These are phyloP conservation scores for Neoaliturus tenellus DNA, from an alignment of 2,888 invertebrate species.

Conservation along the genomic window DNA sequence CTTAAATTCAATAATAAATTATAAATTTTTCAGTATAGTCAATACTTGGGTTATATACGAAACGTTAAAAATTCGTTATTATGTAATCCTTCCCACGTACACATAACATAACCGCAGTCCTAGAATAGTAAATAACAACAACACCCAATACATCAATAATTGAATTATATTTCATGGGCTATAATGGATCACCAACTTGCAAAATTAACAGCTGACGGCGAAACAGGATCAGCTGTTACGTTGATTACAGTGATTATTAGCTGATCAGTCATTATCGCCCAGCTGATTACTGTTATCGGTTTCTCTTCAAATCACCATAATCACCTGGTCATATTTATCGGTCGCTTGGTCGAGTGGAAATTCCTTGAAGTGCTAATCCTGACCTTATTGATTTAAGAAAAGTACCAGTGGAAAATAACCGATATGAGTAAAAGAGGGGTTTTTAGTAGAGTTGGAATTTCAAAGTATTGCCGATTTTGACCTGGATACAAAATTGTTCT, in stretches of 20 bases:
- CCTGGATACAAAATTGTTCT: background rate
- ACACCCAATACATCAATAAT: background rate
- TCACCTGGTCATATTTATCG: background rate
- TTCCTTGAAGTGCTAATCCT: slow-evolving; percentile 8
- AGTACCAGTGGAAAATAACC: slow-evolving; percentile 6
- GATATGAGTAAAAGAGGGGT: background rate
- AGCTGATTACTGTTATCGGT: background rate
- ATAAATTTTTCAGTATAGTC: no score
- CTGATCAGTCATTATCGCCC: background rate
- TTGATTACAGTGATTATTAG: slow-evolving; percentile 1
- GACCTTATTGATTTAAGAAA: background rate
- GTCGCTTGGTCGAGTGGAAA: background rate
- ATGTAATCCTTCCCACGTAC: no score
- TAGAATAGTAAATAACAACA: no score
- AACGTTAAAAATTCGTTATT: no score
- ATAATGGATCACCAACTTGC: background rate
- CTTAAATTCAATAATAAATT: no score
- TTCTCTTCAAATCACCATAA: background rate
- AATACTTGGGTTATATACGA: no score
- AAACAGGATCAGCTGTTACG: slow-evolving; percentile 4
- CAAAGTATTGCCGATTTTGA: background rate
- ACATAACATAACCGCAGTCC: no score
- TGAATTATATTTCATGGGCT: background rate
- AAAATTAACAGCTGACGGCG: slow-evolving; percentile 7
- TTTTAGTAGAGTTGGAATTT: background rate